These are phyloP conservation scores for Thripadectes ignobilis DNA, from an alignment of 2,797 vertebrate genomes.

Conservation along the genomic window DNA sequence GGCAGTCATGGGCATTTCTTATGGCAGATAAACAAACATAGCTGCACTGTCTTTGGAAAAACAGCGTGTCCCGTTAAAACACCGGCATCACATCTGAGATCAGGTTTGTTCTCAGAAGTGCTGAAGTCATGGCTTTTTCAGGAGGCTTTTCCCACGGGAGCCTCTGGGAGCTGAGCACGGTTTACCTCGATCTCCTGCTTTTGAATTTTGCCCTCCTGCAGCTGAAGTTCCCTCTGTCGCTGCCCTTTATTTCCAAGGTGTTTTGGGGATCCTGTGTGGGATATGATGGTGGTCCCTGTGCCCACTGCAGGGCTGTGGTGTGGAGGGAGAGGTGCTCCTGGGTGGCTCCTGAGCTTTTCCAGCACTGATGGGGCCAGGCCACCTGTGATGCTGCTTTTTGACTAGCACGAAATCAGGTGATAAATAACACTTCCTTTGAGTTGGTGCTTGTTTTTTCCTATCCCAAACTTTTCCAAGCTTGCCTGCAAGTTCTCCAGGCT, in stretches of 20 bases:
- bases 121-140: background rate
- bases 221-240: background rate
- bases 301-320: background rate
- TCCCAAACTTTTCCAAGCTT: background rate
- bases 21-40: background rate
- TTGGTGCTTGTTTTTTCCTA: background rate
- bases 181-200: background rate
- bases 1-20: background rate
- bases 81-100: rapidly evolving
- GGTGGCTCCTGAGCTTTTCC: background rate
- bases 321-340: background rate
- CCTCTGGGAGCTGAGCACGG: background rate
- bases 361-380: rapidly evolving
- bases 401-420: background rate
- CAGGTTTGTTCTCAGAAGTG: slow-evolving; percentile 7
- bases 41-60: background rate
- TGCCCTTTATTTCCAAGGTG: background rate
- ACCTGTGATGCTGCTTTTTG: background rate
- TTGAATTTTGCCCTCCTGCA: background rate
- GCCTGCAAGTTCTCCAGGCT: background rate
- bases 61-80: background rate
- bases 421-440: background rate
- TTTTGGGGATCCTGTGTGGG: background rate
- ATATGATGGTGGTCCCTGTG: rapidly evolving
- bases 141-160: background rate